Percentiles rank a stretch among this genome's conserved stretches.
phyloP scores from a whole-genome alignment of 2,113 vertebrate genomes.

The Lethenteron camtschaticum region DNA sequence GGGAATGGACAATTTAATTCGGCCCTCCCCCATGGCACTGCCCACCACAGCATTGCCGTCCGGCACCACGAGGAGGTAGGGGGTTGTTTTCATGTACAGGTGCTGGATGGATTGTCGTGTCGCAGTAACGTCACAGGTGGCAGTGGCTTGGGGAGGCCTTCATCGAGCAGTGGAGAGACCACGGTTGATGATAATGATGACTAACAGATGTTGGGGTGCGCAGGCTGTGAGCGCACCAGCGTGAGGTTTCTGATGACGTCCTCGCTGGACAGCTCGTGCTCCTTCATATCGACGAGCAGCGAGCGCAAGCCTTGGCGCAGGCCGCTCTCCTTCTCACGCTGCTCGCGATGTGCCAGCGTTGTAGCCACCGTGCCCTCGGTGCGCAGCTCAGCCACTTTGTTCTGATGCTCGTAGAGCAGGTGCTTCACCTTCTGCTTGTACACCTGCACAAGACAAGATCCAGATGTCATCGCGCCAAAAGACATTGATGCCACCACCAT shows the following conservation, averaged over 20 bases:
- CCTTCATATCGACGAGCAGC: constrained; percentile 29
- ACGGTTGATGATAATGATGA: too few species aligned
- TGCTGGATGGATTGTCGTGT: too few species aligned
- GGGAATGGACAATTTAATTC: too few species aligned
- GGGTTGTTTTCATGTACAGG: too few species aligned
- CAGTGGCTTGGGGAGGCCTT: too few species aligned
- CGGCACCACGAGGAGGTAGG: too few species aligned
- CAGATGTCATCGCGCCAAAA: neutral
- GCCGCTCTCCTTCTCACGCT: constrained; percentile 26
- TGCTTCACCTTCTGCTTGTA: constrained; percentile 94
- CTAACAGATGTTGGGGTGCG: too few species aligned
- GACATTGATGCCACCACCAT: too few species aligned
- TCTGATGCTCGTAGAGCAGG: constrained; percentile 63
- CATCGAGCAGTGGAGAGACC: too few species aligned
- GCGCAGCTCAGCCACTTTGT: constrained; percentile 43
- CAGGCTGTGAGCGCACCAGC: constrained; percentile 26
- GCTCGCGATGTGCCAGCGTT: constrained; percentile 34
- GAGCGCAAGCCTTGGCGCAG: constrained; percentile 23
- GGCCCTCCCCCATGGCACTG: too few species aligned
- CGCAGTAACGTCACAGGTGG: too few species aligned
- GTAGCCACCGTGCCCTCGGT: constrained; percentile 20
- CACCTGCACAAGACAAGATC: constrained; percentile 17
- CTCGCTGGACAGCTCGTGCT: constrained; percentile 38
- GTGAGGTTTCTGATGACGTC: constrained; percentile 30
- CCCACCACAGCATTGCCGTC: too few species aligned